Percentiles rank a stretch among this genome's conserved stretches.
Conservation (phyloP, 53 echinoderm and acorn worm species). For the Henricia sp. region DNA sequence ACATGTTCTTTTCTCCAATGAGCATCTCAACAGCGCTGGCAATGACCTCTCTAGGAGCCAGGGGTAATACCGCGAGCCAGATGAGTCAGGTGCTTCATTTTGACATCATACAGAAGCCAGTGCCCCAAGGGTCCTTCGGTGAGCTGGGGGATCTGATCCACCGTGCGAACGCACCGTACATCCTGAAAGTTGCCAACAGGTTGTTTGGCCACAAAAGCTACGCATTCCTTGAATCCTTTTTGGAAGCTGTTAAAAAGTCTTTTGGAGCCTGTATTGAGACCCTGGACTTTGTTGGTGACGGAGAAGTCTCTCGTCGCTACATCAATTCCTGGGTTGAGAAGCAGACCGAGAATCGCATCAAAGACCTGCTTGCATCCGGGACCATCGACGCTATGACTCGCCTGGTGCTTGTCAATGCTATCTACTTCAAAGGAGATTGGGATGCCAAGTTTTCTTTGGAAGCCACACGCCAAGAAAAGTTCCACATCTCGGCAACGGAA, state of each 20-base stretch:
- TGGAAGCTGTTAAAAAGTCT: slow-evolving; percentile 45
- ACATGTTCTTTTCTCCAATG: slow-evolving; percentile 92
- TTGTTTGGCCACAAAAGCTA: slow-evolving; percentile 74
- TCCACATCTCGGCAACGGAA: slow-evolving; percentile 60
- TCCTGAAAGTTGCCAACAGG: slow-evolving; percentile 82
- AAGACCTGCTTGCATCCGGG: slow-evolving; percentile 67
- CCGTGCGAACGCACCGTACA: slow-evolving; percentile 53
- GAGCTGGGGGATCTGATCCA: slow-evolving; percentile 76
- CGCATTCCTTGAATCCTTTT: slow-evolving; percentile 65
- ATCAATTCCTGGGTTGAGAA: slow-evolving; percentile 90
- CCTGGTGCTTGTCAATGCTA: slow-evolving; percentile 86
- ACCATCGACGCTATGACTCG: slow-evolving; percentile 63
- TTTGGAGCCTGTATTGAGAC: slow-evolving; percentile 20
- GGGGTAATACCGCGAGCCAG: slow-evolving; percentile 76
- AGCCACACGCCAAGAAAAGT: slow-evolving; percentile 49
- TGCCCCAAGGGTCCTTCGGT: slow-evolving; percentile 73
- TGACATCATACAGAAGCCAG: slow-evolving; percentile 57
- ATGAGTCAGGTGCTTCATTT: slow-evolving; percentile 80
- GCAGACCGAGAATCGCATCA: slow-evolving; percentile 79
- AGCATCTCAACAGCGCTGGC: slow-evolving; percentile 87
- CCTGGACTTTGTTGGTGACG: slow-evolving; percentile 35
- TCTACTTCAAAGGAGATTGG: slow-evolving; percentile 95
- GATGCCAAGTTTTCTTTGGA: slow-evolving; percentile 50
- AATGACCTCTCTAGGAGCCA: slow-evolving; percentile 87
- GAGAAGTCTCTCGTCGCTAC: slow-evolving; percentile 32